Base-by-base conservation (phyloP, 2,797 vertebrate genomes). In the Sciurus carolinensis region DNA sequence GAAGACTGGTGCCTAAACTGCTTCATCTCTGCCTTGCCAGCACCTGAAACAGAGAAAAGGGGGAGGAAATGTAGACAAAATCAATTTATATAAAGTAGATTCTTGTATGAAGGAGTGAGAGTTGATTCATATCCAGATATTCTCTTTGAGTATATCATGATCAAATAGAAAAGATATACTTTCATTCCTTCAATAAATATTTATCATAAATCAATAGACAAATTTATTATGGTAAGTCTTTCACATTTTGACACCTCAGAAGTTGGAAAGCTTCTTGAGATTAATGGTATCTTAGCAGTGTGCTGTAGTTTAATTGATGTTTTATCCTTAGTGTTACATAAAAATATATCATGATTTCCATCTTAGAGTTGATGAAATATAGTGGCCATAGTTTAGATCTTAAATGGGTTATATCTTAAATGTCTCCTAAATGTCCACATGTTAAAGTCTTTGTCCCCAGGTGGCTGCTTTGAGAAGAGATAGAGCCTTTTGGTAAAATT, bases 241-340 rank as follows among this genome's bases (percentile, higher is more conserved):
- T 88, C n/a, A 39, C 33, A 94, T 81, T 92, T 89, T 95, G 42
- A 50, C 28, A 85, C 42, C 24, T 89, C 44, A 33, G 8, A 82
- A 90, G 76, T 57, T 69, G 52, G 26, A 11, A 73, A 33, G 67
- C 13, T 81, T 59, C 18, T 85, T 85, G 66, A 90, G 57, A 57
- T 11, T 33, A 50, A 26, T 36, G 22, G 22, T 84, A 17, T 44
- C 79, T 92, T 84, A 59, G 26, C 20, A 83, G 15, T 77, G 72
- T 66, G 47, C 30, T 59, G 10, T 59, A 44, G 7, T 87, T 33
- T 90, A 66, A 50, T 52, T 76, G 33, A 75, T 92, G 26, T 50
- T 52, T 79, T 22, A 28, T 44, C 26, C 50, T 85, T 47, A 79
- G 79, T 73, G 39, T 75, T 67, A 52, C 39, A 80, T 83, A 66